phyloP scores from a whole-genome alignment of 2,888 invertebrate genomes.

The Cheilosia pagana region DNA sequence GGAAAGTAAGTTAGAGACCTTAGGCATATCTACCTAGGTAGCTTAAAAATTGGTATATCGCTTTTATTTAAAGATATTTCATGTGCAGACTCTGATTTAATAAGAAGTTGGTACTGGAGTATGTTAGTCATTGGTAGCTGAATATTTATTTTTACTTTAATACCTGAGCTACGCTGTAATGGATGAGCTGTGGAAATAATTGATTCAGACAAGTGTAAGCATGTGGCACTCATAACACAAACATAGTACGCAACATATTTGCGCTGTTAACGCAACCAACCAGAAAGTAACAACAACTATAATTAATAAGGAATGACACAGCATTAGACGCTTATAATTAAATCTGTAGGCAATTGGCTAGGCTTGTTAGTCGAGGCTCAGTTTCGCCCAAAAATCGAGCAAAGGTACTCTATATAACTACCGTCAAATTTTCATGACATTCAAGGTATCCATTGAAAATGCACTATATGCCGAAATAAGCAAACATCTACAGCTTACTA shows the following conservation, averaged over 20 bases:
- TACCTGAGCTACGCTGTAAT: not conserved
- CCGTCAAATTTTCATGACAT: no score
- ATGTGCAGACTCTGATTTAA: not conserved
- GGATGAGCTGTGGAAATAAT: not conserved
- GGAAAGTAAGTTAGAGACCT: conserved; percentile 11
- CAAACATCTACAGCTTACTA: no score
- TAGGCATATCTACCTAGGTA: not conserved
- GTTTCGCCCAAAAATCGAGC: no score
- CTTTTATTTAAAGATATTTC: not conserved
- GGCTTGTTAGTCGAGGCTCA: no score
- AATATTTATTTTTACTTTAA: no score
- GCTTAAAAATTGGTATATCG: conserved; percentile 3
- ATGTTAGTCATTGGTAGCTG: not conserved
- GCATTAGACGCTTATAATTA: not conserved
- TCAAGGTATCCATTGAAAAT: no score
- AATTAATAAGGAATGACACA: not conserved
- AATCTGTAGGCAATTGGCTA: no score
- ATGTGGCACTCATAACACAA: no score
- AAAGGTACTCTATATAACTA: no score
- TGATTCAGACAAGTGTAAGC: not conserved
- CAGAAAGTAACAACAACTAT: not conserved
- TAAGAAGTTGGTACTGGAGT: not conserved
- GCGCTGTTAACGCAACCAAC: not conserved
- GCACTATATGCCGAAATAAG: no score
- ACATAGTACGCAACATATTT: no score